Percentiles rank a stretch among this genome's conserved stretches.
phyloP scores from a whole-genome alignment of 2,113 vertebrate genomes.

The Oostethus manadensis region DNA sequence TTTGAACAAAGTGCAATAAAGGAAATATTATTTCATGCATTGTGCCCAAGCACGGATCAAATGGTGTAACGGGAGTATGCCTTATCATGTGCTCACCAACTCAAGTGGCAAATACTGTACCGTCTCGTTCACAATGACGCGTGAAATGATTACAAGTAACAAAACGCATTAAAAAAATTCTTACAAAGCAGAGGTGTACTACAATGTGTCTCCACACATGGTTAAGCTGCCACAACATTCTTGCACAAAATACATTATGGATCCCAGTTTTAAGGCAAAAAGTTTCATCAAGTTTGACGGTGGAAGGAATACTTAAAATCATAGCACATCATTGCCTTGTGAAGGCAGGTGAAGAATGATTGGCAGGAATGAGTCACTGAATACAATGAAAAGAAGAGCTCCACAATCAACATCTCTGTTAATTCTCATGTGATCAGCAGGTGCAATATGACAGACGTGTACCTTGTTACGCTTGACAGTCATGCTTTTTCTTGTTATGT shows the following conservation, averaged over 20 bases:
- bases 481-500: too few species aligned
- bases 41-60: too few species aligned
- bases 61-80: too few species aligned
- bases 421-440: not conserved
- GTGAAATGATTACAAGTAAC: not conserved
- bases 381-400: conserved; percentile 2
- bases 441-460: not conserved
- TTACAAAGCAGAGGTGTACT: not conserved
- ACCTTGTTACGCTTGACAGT: too few species aligned
- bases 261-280: conserved; percentile 38
- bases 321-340: not conserved
- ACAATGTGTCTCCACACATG: not conserved
- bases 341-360: not conserved
- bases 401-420: not conserved
- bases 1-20: too few species aligned
- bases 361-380: not conserved
- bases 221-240: conserved; percentile 2
- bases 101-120: not conserved
- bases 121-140: not conserved
- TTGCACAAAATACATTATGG: not conserved
- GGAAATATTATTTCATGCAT: too few species aligned
- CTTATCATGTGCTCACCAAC: not conserved
- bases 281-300: not conserved
- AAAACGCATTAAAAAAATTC: not conserved
- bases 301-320: not conserved